A percentile compares a stretch with the other conserved stretches of the same genome.
Conservation (phyloP, 2,797 vertebrate species). For the Cheirogaleus major region DNA sequence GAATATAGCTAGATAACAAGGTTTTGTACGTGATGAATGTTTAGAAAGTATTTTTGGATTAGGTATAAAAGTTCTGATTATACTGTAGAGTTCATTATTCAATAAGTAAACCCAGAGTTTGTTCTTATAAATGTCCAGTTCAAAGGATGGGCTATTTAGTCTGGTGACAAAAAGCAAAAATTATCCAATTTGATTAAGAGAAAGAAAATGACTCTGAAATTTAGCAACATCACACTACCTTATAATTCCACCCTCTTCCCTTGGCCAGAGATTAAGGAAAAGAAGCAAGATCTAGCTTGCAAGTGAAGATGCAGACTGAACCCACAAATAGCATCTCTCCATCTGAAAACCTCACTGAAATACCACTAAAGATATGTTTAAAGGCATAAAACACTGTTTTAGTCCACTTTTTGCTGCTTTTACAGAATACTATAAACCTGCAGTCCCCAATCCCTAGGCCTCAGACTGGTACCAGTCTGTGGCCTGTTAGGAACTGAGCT, state of each 20-base stretch:
- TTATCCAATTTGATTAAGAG: not conserved
- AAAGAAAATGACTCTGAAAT: not conserved
- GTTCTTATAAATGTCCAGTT: not conserved
- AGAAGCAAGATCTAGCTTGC: not conserved
- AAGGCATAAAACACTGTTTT: not conserved
- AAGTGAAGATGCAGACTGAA: not conserved
- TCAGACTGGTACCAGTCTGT: too few relatives aligned
- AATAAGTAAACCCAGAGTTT: not conserved
- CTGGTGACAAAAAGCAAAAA: not conserved
- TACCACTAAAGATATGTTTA: not conserved
- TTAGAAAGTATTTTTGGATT: constrained; percentile 13
- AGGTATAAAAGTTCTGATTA: not conserved
- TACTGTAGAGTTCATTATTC: not conserved
- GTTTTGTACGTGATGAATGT: not conserved
- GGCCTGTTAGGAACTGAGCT: too few relatives aligned
- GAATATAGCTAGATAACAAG: not conserved
- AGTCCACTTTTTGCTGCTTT: not conserved
- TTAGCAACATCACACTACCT: not conserved
- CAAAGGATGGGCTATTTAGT: not conserved
- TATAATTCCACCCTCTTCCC: not conserved
- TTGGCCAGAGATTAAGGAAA: not conserved
- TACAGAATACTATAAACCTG: not conserved
- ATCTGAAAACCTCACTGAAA: not conserved
- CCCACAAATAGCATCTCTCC: not conserved
- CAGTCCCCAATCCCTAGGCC: too few relatives aligned